Percentiles rank a stretch among this genome's conserved stretches.
Conservation (phyloP, 2,888 invertebrate species). For the Cordylochernes scorpioides region DNA sequence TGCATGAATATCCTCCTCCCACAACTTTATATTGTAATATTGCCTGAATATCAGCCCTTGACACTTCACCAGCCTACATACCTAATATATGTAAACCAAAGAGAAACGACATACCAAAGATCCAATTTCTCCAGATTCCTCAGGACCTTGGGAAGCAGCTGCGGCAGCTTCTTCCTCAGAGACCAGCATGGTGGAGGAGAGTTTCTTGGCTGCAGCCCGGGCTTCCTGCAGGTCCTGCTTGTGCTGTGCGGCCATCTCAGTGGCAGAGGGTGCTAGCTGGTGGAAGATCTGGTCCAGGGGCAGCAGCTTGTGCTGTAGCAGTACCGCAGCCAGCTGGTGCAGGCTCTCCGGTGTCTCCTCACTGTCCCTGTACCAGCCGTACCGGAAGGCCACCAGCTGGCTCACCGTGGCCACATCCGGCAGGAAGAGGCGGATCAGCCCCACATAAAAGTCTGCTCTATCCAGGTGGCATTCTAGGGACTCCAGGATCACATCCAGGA, state of each 20-base stretch:
- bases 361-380: constrained; percentile 31
- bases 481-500: constrained; percentile 80
- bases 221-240: constrained; percentile 55
- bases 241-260: constrained; percentile 46
- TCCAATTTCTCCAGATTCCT: constrained; percentile 21
- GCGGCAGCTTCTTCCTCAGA: constrained; percentile 14
- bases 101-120: too few species aligned
- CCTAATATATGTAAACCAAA: too few species aligned
- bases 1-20: too few species aligned
- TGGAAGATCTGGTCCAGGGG: constrained; percentile 39
- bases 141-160: constrained; percentile 6
- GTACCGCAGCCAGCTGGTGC: constrained; percentile 61
- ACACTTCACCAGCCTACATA: too few species aligned
- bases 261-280: constrained; percentile 58
- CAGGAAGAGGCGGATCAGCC: constrained; percentile 60
- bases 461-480: constrained; percentile 49
- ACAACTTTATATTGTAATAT: too few species aligned
- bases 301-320: constrained; percentile 64
- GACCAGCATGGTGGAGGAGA: constrained; percentile 36
- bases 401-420: constrained; percentile 61
- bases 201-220: constrained; percentile 58
- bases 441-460: constrained; percentile 42
- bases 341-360: constrained; percentile 45
- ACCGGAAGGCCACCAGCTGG: constrained; percentile 82
- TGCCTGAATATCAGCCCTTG: too few species aligned